Conservation (phyloP, 2,113 vertebrate species). For the Lucifuga dentata region DNA sequence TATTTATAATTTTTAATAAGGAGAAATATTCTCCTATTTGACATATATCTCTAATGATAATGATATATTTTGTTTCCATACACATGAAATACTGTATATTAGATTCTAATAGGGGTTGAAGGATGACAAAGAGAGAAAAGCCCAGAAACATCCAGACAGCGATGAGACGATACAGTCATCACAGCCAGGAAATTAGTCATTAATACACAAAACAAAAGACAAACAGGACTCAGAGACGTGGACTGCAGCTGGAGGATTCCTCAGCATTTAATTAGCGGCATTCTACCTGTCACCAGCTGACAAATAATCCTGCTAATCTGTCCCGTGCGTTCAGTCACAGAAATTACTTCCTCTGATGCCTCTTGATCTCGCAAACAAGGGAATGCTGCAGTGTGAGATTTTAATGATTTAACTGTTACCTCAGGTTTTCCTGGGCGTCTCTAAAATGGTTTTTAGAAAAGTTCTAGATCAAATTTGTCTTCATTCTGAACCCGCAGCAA, state of each 20-base stretch:
- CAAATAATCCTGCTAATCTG: conserved; percentile 3
- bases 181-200: conserved; percentile 6
- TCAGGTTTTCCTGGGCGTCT: not conserved
- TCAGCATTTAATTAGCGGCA: conserved; percentile 51
- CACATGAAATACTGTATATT: too few species aligned
- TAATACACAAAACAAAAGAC: conserved; percentile 13
- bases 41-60: too few species aligned
- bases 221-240: conserved; percentile 1
- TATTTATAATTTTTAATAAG: too few species aligned
- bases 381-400: conserved; percentile 23
- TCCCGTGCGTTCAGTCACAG: not conserved
- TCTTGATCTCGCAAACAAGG: conserved; percentile 39
- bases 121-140: conserved; percentile 6
- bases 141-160: too few species aligned
- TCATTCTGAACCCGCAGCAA: too few species aligned
- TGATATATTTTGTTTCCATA: too few species aligned
- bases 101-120: too few species aligned
- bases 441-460: not conserved
- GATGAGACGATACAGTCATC: conserved; percentile 4
- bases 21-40: too few species aligned
- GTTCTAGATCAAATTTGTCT: too few species aligned
- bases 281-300: conserved; percentile 25
- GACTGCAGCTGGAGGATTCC: conserved; percentile 34
- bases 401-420: conserved; percentile 26
- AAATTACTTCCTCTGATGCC: conserved; percentile 34